Evolutionary conservation across 1,140 invertebrate species (phyloP).

Genomic region (Lasioglossum baleicum): DNA sequence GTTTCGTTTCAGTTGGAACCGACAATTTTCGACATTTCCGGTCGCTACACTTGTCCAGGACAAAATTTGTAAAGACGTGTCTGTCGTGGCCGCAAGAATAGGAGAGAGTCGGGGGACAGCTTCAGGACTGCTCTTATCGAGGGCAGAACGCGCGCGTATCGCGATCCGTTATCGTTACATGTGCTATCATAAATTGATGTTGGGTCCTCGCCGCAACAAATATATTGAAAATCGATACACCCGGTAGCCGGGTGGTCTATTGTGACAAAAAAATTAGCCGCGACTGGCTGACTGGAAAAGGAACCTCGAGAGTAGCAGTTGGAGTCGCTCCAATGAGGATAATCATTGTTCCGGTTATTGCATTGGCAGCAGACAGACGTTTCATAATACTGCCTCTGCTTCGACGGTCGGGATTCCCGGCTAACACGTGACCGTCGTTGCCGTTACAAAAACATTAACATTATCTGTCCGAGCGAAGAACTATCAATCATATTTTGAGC

Average conservation of each 20-base stretch:
- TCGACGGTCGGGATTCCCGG: conserved; percentile 62
- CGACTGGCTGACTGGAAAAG: conserved; percentile 7
- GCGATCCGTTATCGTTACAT: conserved; percentile 7
- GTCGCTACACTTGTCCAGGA: background rate
- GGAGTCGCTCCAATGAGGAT: conserved; percentile 68
- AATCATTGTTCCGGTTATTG: conserved; percentile 69
- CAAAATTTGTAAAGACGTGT: background rate
- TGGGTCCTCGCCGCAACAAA: conserved; percentile 11
- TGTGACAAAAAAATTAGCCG: conserved; percentile 28
- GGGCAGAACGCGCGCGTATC: background rate
- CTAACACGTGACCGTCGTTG: conserved; percentile 6
- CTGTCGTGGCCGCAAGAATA: background rate
- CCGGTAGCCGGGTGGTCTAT: conserved; percentile 20
- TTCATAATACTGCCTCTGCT: conserved; percentile 62
- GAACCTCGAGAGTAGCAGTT: conserved; percentile 50
- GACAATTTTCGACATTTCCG: background rate
- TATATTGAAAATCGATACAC: conserved; percentile 38
- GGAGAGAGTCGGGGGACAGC: too few relatives aligned
- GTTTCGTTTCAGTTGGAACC: background rate
- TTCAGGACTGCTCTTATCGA: conserved; percentile 1
- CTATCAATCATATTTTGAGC: too few relatives aligned
- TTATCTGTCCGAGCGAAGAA: background rate
- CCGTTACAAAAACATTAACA: background rate
- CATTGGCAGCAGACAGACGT: conserved; percentile 59
- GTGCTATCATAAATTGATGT: conserved; percentile 9